A percentile compares a stretch with the other conserved stretches of the same genome.
Conservation (phyloP, 2,113 vertebrate species). For the Catagonus wagneri region DNA sequence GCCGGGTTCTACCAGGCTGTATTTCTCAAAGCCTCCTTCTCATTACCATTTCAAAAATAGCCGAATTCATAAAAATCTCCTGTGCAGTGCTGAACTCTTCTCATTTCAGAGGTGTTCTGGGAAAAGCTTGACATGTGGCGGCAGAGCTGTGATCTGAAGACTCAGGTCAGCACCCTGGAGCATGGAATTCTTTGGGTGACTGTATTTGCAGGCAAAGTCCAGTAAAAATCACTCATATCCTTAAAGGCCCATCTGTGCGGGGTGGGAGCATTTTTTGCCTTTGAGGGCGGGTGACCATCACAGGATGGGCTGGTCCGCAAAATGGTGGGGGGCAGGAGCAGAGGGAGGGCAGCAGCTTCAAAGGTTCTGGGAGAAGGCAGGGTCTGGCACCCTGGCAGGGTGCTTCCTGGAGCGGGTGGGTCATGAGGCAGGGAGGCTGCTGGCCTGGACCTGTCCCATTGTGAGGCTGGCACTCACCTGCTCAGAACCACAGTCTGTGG, state of each 20-base stretch:
- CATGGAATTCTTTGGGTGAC: background rate
- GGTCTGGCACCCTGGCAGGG: background rate
- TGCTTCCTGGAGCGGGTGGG: background rate
- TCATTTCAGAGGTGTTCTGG: conserved; percentile 63
- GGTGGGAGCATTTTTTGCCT: background rate
- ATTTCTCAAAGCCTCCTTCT: conserved; percentile 13
- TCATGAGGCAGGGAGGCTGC: background rate
- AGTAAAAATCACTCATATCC: background rate
- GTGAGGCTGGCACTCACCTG: no score
- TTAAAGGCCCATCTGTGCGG: background rate
- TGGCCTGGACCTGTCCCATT: background rate
- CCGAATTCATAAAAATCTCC: background rate
- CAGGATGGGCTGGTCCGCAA: background rate
- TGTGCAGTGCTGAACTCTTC: background rate
- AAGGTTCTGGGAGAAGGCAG: background rate
- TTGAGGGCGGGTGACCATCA: background rate
- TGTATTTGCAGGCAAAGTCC: background rate
- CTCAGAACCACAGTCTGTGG: background rate
- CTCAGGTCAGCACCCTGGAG: background rate
- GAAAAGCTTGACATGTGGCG: conserved; percentile 11
- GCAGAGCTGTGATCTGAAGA: background rate
- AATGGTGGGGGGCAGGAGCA: background rate
- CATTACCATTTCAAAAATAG: background rate
- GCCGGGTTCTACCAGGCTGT: background rate
- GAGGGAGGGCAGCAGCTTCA: background rate